These are phyloP conservation scores for Astreopora myriophthalma DNA, from an alignment of 64 coral and sea anemone species.

Conservation along the genomic window DNA sequence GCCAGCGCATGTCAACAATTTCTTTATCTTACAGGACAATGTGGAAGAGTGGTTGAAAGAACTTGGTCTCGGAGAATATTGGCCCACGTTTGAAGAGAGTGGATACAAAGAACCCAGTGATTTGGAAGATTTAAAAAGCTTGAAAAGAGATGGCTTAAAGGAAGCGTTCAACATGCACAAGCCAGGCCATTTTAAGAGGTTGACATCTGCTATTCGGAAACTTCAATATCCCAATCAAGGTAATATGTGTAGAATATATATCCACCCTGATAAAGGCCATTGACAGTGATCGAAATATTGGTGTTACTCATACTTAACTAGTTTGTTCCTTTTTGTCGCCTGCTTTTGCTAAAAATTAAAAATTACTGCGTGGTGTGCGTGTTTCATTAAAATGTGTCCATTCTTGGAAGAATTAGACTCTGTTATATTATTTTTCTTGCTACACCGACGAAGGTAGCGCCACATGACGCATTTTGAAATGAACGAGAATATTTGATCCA, in stretches of 20 bases:
- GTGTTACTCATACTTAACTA: neutral
- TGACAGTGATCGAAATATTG: too few relatives aligned
- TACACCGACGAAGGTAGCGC: too few relatives aligned
- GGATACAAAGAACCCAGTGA: slow-evolving; percentile 73
- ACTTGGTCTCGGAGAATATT: slow-evolving; percentile 64
- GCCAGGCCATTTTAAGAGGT: slow-evolving; percentile 58
- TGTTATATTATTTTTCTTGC: too few relatives aligned
- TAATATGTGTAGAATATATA: neutral
- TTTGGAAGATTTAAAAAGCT: slow-evolving; percentile 64
- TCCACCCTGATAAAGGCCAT: neutral
- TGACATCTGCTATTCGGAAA: slow-evolving; percentile 52
- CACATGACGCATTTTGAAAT: too few relatives aligned
- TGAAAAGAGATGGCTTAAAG: slow-evolving; percentile 44
- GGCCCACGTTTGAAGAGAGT: slow-evolving; percentile 61
- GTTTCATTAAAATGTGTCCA: too few relatives aligned
- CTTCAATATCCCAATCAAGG: slow-evolving; percentile 72
- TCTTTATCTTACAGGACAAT: slow-evolving; percentile 3
- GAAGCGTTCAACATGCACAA: slow-evolving; percentile 64
- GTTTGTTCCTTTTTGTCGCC: too few relatives aligned
- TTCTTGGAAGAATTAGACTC: too few relatives aligned
- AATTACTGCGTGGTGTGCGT: too few relatives aligned
- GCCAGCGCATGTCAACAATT: too few relatives aligned
- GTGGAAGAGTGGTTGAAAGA: slow-evolving; percentile 71
- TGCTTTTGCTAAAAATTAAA: too few relatives aligned
- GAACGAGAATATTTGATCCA: too few relatives aligned